Evolutionary conservation across 53 echinoderm and acorn worm genomes (phyloP).

Genomic region (Antedon mediterranea): DNA sequence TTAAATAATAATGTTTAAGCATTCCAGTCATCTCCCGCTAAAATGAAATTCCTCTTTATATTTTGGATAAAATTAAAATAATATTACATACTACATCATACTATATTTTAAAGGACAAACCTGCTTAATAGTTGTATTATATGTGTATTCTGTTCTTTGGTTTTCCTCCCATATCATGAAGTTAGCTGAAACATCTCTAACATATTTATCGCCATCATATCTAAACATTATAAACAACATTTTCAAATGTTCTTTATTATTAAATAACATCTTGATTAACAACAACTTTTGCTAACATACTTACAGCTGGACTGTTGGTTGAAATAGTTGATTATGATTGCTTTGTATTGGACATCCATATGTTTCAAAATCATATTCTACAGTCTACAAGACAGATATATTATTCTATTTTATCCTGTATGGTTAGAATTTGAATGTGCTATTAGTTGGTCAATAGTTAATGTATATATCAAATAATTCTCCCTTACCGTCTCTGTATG

Average conservation of each 20-base stretch:
- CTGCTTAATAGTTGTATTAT: constrained; percentile 52
- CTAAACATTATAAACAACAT: too few species aligned
- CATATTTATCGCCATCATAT: constrained; percentile 40
- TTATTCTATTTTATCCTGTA: too few species aligned
- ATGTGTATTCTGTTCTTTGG: constrained; percentile 48
- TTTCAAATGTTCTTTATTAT: too few species aligned
- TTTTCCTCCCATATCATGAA: constrained; percentile 50
- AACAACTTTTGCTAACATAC: too few species aligned
- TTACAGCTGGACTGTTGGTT: constrained; percentile 53
- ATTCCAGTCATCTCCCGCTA: too few species aligned
- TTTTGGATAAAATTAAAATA: too few species aligned
- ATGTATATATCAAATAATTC: not conserved
- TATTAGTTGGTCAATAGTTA: too few species aligned
- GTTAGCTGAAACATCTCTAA: constrained; percentile 36
- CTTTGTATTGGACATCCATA: constrained; percentile 37
- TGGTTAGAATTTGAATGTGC: too few species aligned
- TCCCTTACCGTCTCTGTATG: too few species aligned
- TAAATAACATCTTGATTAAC: too few species aligned
- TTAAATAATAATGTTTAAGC: not conserved
- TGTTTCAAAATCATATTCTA: constrained; percentile 19
- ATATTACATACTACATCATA: too few species aligned
- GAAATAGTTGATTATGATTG: constrained; percentile 25
- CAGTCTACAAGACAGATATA: constrained; percentile 14
- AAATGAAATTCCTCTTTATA: too few species aligned
- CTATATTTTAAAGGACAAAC: not conserved